Conservation (phyloP, 2,113 vertebrate species). For the Leptosomus discolor region DNA sequence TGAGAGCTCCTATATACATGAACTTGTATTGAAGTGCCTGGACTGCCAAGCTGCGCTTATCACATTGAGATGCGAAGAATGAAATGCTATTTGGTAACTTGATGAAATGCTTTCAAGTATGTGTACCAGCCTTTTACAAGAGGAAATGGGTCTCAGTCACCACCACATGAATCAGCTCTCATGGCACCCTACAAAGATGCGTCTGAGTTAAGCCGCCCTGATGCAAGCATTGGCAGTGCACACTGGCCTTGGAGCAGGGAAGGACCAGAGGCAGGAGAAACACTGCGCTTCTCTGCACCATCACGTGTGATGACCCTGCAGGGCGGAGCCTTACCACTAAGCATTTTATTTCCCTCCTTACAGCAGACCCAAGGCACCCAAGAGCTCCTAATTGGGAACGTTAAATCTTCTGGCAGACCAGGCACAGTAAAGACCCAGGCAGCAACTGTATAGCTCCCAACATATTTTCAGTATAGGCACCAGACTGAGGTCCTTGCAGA, state of each 20-base stretch:
- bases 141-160: background rate
- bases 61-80: background rate
- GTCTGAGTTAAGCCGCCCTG: accelerated
- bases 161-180: background rate
- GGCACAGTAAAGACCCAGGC: background rate
- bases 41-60: background rate
- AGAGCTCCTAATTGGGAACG: background rate
- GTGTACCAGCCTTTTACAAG: background rate
- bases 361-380: background rate
- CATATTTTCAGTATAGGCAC: background rate
- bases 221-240: accelerated
- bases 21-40: background rate
- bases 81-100: background rate
- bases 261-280: background rate
- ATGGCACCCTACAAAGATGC: background rate
- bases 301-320: background rate
- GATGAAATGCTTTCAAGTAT: background rate
- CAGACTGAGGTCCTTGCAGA: background rate
- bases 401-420: background rate
- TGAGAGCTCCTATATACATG: background rate
- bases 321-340: background rate
- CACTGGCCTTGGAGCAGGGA: background rate
- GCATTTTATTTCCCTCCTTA: background rate
- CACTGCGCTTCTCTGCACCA: background rate
- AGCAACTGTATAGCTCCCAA: background rate